These are phyloP conservation scores for Sogatella furcifera DNA, from an alignment of 1,140 invertebrate genomes.

Conservation along the genomic window DNA sequence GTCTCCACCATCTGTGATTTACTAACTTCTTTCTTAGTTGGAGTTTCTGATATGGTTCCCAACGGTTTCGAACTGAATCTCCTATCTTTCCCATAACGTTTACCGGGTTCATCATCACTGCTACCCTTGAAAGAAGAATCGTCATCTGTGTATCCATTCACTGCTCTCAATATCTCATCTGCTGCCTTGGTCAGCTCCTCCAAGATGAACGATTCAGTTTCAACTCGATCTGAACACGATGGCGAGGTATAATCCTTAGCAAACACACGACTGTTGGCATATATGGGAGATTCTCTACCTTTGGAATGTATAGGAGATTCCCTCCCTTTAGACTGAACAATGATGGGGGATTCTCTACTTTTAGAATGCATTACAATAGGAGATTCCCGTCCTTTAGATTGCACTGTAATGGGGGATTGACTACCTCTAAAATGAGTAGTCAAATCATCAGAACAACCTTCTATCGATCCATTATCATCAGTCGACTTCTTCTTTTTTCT, in stretches of 20 bases:
- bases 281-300: slow-evolving; percentile 11
- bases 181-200: slow-evolving; percentile 41
- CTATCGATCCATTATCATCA: too few relatives aligned
- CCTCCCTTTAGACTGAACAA: slow-evolving; percentile 2
- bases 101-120: slow-evolving; percentile 27
- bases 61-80: slow-evolving; percentile 15
- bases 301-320: slow-evolving; percentile 11
- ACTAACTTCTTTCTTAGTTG: slow-evolving; percentile 25
- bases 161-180: slow-evolving; percentile 38
- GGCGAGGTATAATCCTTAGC: neutral
- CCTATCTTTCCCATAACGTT: slow-evolving; percentile 4
- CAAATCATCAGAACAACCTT: neutral
- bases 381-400: slow-evolving; percentile 1
- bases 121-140: slow-evolving; percentile 27
- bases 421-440: neutral
- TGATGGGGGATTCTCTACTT: slow-evolving; percentile 9
- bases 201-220: slow-evolving; percentile 31
- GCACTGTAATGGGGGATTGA: slow-evolving; percentile 4
- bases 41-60: slow-evolving; percentile 36
- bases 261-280: slow-evolving; percentile 11
- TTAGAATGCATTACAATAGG: neutral
- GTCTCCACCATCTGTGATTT: slow-evolving; percentile 7
- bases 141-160: slow-evolving; percentile 40
- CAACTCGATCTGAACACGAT: neutral
- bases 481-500: neutral